phyloP scores from a whole-genome alignment of 2,888 invertebrate species.

The Baronia brevicornis region DNA sequence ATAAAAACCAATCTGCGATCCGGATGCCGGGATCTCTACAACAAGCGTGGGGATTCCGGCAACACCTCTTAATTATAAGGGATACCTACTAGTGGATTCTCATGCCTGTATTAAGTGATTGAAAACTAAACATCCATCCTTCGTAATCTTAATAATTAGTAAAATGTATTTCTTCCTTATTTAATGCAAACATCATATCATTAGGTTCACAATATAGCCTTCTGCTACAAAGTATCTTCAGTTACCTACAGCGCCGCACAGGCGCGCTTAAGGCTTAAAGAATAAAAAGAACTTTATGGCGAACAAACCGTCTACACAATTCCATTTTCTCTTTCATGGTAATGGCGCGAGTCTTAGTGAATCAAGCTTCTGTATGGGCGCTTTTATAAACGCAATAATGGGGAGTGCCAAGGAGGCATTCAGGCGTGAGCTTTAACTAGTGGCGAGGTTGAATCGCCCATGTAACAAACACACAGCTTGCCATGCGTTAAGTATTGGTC shows the following conservation, averaged over 20 bases:
- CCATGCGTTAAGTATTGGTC: too few relatives aligned
- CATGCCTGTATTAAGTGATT: too few relatives aligned
- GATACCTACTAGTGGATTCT: too few relatives aligned
- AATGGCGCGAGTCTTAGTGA: conserved; percentile 63
- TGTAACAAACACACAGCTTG: conserved; percentile 67
- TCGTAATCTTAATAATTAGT: too few relatives aligned
- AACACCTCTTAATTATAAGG: too few relatives aligned
- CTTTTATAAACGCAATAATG: conserved; percentile 75
- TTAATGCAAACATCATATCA: conserved; percentile 34
- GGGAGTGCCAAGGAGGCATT: conserved; percentile 70
- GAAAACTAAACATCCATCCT: too few relatives aligned
- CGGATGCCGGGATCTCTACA: too few relatives aligned
- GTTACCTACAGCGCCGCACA: conserved; percentile 32
- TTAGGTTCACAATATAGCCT: conserved; percentile 42
- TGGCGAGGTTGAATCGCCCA: conserved; percentile 68
- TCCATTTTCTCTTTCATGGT: conserved; percentile 70
- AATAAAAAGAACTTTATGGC: conserved; percentile 50
- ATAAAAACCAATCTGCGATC: too few relatives aligned
- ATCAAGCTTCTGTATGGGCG: conserved; percentile 64
- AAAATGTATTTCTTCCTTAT: conserved; percentile 23
- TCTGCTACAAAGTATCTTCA: conserved; percentile 45
- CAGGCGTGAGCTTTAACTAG: conserved; percentile 64
- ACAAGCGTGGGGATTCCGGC: too few relatives aligned
- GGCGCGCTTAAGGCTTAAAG: conserved; percentile 34
- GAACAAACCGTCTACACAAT: conserved; percentile 69